Percentiles rank a stretch among this genome's conserved stretches.
phyloP scores from a whole-genome alignment of 2,797 vertebrate species.

The Alca torda region DNA sequence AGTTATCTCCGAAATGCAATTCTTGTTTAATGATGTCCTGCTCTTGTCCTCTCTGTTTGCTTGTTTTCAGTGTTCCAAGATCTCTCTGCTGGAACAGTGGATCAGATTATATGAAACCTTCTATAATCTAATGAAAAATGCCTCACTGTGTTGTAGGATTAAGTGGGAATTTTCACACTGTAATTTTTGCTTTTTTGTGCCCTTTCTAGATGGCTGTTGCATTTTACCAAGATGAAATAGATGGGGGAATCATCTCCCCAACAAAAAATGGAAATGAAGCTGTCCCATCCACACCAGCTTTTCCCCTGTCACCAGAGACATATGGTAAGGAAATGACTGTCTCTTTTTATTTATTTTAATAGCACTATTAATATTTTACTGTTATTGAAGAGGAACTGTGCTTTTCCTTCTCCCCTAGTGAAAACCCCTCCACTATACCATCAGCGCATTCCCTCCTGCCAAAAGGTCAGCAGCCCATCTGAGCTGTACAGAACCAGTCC shows the following conservation, averaged over 20 bases:
- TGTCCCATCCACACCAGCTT: conserved; percentile 81
- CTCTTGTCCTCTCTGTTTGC: not conserved
- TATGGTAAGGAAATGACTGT: conserved; percentile 62
- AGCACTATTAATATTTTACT: not conserved
- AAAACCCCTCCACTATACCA: conserved; percentile 75
- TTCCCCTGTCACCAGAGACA: conserved; percentile 86
- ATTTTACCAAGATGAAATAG: conserved; percentile 71
- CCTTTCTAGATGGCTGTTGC: conserved; percentile 72
- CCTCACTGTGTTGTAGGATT: not conserved
- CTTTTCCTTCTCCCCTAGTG: conserved; percentile 71
- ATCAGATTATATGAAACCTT: not conserved
- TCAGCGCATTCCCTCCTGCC: conserved; percentile 52
- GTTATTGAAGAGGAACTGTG: not conserved
- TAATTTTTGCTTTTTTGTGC: not conserved
- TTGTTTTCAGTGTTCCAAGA: not conserved
- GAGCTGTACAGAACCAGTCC: conserved; percentile 74
- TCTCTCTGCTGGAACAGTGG: not conserved
- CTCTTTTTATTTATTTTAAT: not conserved
- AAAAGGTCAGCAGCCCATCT: conserved; percentile 35
- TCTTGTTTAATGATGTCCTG: not conserved
- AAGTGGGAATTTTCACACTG: not conserved
- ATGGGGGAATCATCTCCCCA: conserved; percentile 66
- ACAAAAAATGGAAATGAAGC: conserved; percentile 74
- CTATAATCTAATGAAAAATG: not conserved
- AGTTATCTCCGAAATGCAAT: not conserved